These are phyloP conservation scores for Podarcis muralis DNA, from an alignment of 2,113 vertebrate genomes.

Conservation along the genomic window DNA sequence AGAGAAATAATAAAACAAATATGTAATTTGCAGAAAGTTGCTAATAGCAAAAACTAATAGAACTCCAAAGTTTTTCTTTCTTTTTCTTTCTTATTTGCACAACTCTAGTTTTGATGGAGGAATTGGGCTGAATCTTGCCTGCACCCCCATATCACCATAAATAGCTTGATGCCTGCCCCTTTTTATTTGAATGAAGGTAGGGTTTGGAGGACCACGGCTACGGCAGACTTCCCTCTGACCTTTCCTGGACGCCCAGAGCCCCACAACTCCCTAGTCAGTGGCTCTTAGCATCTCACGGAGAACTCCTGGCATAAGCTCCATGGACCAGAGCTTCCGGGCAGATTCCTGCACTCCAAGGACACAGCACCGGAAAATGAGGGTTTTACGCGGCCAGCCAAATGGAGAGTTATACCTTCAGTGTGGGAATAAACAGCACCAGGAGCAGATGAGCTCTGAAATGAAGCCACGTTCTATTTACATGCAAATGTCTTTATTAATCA, in stretches of 20 bases:
- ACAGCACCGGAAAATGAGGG: not conserved
- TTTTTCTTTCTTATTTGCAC: too few relatives aligned
- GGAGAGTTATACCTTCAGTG: not conserved
- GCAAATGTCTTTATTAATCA: constrained; percentile 22
- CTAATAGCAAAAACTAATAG: too few relatives aligned
- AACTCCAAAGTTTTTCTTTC: too few relatives aligned
- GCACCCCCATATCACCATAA: too few relatives aligned
- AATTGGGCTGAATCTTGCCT: too few relatives aligned
- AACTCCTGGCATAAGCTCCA: not conserved
- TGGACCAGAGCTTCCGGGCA: not conserved
- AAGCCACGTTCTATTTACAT: constrained; percentile 5
- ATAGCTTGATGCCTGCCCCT: too few relatives aligned
- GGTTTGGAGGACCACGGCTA: too few relatives aligned
- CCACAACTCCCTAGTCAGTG: not conserved
- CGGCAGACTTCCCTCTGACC: not conserved
- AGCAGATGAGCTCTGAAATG: constrained; percentile 14
- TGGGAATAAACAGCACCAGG: not conserved
- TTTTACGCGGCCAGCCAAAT: not conserved
- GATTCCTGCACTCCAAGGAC: not conserved
- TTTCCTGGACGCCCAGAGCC: not conserved
- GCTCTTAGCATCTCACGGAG: not conserved
- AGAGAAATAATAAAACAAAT: too few relatives aligned
- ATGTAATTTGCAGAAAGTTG: too few relatives aligned
- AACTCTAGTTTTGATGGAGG: too few relatives aligned
- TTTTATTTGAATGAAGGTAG: too few relatives aligned